Base-by-base conservation (phyloP, 2,797 vertebrate species). In the Chromis chromis region DNA sequence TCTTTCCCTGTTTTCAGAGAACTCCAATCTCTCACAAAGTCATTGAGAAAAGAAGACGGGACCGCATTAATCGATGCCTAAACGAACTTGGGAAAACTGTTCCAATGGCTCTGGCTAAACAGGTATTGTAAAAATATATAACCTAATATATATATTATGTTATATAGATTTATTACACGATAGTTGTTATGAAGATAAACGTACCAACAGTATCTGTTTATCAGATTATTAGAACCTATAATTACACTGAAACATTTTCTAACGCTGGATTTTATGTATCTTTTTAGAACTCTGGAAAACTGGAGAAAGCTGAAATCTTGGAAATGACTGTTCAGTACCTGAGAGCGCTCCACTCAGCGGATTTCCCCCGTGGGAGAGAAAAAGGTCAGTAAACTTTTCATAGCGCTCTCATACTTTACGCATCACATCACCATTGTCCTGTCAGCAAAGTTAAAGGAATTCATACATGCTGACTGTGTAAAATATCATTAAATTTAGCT, bases 241-340 rank as follows among this genome's bases (percentile, higher is more conserved):
- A 56, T 10, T 55, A 14, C 9, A 24, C 25, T 21, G 1, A 55
- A 59, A 63, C 49, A 11, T 44, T 42, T 36, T 42, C 1, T 80
- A 56, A 69, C 27, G 8, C 57, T 28, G 7, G 0, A 9, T 36
- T 62, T 52, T 13, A 14, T 60, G 2, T 48, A 3, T 61, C 59
- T 65, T 74, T 49, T 19, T 78, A 99, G 98, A 98, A 96, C 81
- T 98, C 97, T 25, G 98, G 98, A 22, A 99, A 99, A 89, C 92
- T 99, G 73, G 98, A 99, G 88, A 99, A 99, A 65, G 98, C 98
- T 6, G 98, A 99, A 89, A 99, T 99, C 86, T 90, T 99, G 84
- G 98, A 99, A 89, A 98, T 99, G 98, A 99, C 98, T 0, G 98
- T 99, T 16, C 98, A 99, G 89, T 99, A 99, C 84, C 92, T 99